Base-by-base conservation (phyloP, 2,888 invertebrate genomes). In the Sialis lutaria region DNA sequence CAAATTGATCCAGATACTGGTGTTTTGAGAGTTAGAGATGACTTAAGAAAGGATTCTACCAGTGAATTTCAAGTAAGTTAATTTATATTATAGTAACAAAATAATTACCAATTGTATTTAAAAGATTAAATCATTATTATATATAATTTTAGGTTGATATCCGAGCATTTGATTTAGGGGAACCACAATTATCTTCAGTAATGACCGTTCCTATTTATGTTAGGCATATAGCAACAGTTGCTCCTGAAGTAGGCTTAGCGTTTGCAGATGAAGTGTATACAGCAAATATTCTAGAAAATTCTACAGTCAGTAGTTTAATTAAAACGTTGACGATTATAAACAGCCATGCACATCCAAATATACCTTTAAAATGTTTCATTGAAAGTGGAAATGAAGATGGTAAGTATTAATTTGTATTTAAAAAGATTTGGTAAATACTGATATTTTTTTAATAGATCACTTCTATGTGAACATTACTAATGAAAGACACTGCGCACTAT, bases 241-340 rank as follows among this genome's bases (percentile, higher is more conserved):
- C 74, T 1, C 75, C 77, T 5, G 75, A 84, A 69, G 77, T 81
- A 6, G 87, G 87, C 1, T 69, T 92, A 32, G 84, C 91, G 1
- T 93, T 93, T 60, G 85, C 86, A 6, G 91, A 92, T 58, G 85
- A 84, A 43, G 73, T 82, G 0, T 92, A 90, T 60, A 83, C 82
- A 44, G 79, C 87, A 1, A 84, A 88, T 50, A 72, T 92, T 0
- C 77, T 80, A 0, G 93, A 93, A 64, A 82, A 87, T 62, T 74
- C 81, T 0, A 67, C 70, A 0, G 72, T 76, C 42, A 78, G 79
- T 10, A 75, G 78, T 2, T 61, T 80, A 10, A 70, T 89, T 7
- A 76, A 84, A 57, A 73, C 74, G 5, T 62, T 90, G 45, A 79
- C 84, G 1, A 76, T 89, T 7, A 73, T 86, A 50, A 86, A 86